Base-by-base conservation (phyloP, 2,113 vertebrate genomes). In the Cepphus grylle region DNA sequence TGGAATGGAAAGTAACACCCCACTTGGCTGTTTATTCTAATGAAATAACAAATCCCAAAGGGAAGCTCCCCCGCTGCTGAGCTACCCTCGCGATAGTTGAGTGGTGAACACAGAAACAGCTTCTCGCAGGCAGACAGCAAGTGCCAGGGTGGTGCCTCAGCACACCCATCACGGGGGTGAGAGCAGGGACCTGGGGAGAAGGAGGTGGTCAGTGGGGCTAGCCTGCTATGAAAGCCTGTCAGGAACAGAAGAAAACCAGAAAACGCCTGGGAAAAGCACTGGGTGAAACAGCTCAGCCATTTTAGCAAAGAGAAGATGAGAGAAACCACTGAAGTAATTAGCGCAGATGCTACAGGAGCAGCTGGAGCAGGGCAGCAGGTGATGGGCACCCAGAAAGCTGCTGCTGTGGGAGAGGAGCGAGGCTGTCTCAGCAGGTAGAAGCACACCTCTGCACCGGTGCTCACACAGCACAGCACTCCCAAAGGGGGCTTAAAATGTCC, bases 1-100 rank as follows among this genome's bases (percentile, higher is more conserved):
- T 42, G 32, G 40, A 88, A 93, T 58, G 80, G 95, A 94, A 96
- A 96, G 79, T 18, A 71, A 77, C 90, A 74, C 65, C 80, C 50
- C 84, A 76, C 61, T 77, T 77, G 72, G 62, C 47, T 87, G 62
- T 67, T 93, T 84, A 76, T 92, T 81, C 52, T 38, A 78, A 89
- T 7, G 73, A 81, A 96, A 85, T 43, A 92, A 77, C 81, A 83
- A 85, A 90, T 34, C 85, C 53, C 81, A 36, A 70, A 71, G 88
- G 50, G 58, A 72, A 77, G 89, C 66, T 56, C 59, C 85, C 91
- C 43, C 79, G 81, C 23, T 86, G 90, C 85, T 66, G 61, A 95
- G 79, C 65, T 8, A 3, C 56, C 71, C 74, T 86, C 22, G 0
- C 1, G 5, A 62, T 4, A 52, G 71, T 66, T 40, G 76, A 91